These are phyloP conservation scores for Notothenia rossii DNA, from an alignment of 2,113 vertebrate species.

Conservation along the genomic window DNA sequence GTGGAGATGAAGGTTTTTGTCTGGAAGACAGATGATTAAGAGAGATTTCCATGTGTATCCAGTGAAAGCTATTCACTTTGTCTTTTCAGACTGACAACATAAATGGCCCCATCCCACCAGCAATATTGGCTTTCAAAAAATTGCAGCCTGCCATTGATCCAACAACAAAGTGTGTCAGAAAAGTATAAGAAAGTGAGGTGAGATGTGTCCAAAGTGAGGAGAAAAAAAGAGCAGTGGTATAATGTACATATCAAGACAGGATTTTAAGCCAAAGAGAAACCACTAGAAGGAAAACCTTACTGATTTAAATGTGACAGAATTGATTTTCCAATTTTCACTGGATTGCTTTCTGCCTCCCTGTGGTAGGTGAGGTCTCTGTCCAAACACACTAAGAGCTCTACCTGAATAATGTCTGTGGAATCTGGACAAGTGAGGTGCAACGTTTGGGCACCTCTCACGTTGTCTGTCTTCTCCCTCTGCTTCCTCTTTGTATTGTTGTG, in stretches of 20 bases:
- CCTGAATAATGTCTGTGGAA: slow-evolving; percentile 39
- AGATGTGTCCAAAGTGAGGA: slow-evolving; percentile 40
- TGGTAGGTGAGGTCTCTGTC: slow-evolving; percentile 48
- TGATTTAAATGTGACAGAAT: slow-evolving; percentile 77
- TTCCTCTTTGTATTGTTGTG: not conserved
- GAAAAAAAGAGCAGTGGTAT: slow-evolving; percentile 58
- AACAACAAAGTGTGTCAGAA: slow-evolving; percentile 23
- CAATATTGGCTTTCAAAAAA: slow-evolving; percentile 63
- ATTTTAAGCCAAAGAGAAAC: slow-evolving; percentile 66
- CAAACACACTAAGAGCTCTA: slow-evolving; percentile 54
- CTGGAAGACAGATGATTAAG: slow-evolving; percentile 5
- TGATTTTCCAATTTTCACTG: slow-evolving; percentile 77
- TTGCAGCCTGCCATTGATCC: slow-evolving; percentile 60
- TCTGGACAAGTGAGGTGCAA: slow-evolving; percentile 24
- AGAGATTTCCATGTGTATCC: slow-evolving; percentile 5
- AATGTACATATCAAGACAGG: slow-evolving; percentile 73
- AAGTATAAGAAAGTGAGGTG: slow-evolving; percentile 29
- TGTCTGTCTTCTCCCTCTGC: not conserved
- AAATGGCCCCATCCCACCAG: slow-evolving; percentile 30
- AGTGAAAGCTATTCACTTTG: not conserved
- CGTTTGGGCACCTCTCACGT: not conserved
- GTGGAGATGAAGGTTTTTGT: slow-evolving; percentile 1
- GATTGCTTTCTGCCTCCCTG: slow-evolving; percentile 60
- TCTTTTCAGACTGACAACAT: slow-evolving; percentile 30
- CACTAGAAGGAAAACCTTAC: slow-evolving; percentile 63